Evolutionary conservation across 2,888 invertebrate genomes (phyloP).

Genomic region (Brachyptera risi): DNA sequence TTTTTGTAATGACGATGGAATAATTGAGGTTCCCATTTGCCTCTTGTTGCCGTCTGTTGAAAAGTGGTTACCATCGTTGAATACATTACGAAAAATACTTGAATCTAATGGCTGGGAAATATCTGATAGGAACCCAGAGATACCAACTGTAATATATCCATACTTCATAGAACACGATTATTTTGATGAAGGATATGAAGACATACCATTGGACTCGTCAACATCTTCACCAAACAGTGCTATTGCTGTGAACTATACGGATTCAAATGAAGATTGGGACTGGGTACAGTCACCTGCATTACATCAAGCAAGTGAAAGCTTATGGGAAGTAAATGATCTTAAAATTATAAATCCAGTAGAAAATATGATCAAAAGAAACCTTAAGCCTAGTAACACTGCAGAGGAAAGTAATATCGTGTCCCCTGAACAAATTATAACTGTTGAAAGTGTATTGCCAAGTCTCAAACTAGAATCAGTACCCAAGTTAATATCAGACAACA

Average conservation of each 20-base stretch:
- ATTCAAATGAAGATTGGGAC: conserved; percentile 3
- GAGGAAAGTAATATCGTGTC: too few relatives aligned
- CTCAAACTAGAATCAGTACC: too few relatives aligned
- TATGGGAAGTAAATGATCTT: too few relatives aligned
- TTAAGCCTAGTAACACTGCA: too few relatives aligned
- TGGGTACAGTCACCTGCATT: too few relatives aligned
- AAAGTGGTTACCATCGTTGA: conserved; percentile 21
- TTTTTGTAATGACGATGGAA: background rate
- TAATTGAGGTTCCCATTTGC: conserved; percentile 20
- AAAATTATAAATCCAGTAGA: too few relatives aligned
- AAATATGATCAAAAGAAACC: too few relatives aligned
- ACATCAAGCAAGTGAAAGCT: too few relatives aligned
- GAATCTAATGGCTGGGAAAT: conserved; percentile 5
- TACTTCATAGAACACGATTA: background rate
- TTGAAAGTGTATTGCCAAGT: too few relatives aligned
- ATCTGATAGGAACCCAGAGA: background rate
- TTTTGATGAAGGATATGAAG: background rate
- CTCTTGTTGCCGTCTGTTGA: conserved; percentile 22
- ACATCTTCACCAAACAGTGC: background rate
- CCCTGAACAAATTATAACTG: too few relatives aligned
- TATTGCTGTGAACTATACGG: background rate
- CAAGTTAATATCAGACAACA: too few relatives aligned
- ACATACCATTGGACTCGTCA: too few relatives aligned
- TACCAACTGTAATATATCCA: conserved; percentile 6
- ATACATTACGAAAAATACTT: conserved; percentile 10